Evolutionary conservation across 1,140 invertebrate genomes (phyloP).

Genomic region (Tetramorium alpestre): DNA sequence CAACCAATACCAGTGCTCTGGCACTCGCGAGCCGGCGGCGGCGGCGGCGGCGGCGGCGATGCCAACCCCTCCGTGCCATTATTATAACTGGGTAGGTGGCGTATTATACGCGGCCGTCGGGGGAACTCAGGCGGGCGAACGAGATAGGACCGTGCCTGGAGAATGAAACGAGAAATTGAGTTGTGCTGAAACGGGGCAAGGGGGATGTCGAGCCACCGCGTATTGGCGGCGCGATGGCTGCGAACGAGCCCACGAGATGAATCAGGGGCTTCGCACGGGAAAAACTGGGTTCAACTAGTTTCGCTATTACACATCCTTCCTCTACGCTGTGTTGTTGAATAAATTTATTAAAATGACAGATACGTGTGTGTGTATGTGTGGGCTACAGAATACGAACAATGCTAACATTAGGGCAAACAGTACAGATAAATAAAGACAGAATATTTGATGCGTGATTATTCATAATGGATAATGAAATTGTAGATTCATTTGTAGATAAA

Average conservation of each 20-base stretch:
- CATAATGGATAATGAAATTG: neutral
- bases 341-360: neutral
- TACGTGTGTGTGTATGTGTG: neutral
- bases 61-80: constrained; percentile 80
- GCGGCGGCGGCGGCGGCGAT: constrained; percentile 21
- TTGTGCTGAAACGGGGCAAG: constrained; percentile 79
- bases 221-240: constrained; percentile 63
- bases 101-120: constrained; percentile 84
- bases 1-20: constrained; percentile 84
- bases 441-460: neutral
- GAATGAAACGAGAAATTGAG: constrained; percentile 86
- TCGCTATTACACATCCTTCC: neutral
- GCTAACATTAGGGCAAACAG: neutral
- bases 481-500: neutral
- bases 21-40: constrained; percentile 69
- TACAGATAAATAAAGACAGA: neutral
- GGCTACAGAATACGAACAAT: neutral
- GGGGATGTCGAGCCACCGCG: constrained; percentile 60
- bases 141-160: constrained; percentile 84
- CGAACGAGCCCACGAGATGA: constrained; percentile 49
- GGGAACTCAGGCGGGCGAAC: constrained; percentile 84
- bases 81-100: constrained; percentile 84
- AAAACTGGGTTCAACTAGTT: neutral
- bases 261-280: constrained; percentile 49
- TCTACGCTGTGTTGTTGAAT: neutral